Base-by-base conservation (phyloP, 2,113 vertebrate genomes). In the Sylvietta virens region DNA sequence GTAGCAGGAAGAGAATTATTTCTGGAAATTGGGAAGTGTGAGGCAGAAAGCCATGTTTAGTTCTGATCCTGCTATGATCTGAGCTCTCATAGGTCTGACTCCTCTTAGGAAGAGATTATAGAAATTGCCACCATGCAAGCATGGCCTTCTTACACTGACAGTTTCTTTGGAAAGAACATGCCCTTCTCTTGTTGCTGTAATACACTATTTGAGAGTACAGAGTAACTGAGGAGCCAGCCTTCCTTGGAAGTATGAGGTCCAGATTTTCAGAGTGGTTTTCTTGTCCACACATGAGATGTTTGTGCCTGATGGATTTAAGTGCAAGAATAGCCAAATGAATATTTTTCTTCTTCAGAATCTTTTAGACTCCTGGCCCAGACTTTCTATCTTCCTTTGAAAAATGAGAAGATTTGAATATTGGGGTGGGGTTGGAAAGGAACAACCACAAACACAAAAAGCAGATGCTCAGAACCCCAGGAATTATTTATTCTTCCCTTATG, bases 1-100 rank as follows among this genome's bases (percentile, higher is more conserved):
- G 76, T 95, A 93, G 45, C 79, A 88, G 90, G 69, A 95, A 92
- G 69, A 92, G 51, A 90, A 93, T 91, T 94, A 92, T 95, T 94
- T 97, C 85, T 96, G 95, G 86, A 94, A 92, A 88, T 53, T 62
- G 65, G 60, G 51, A 93, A 92, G 57, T 56, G 39, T 62, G 65
- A 90, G 86, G 51, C 76, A 88, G 88, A 69, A 95, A 94, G 51
- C 69, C 1, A 2, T 71, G 48, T 93, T 94, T 81, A 74, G 67
- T 76, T 65, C 64, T 71, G 60, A 72, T 86, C 69, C 47, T 86
- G 69, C 66, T 56, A 71, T 66, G 31, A 73, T 10, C 69, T 58
- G 47, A 69, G 57, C 48, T 76, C n/a, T 91, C 47, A 30, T 14
- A 88, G 40, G 30, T 78, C 67, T 73, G 47, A 48, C 56, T 91